phyloP scores from a whole-genome alignment of 2,888 invertebrate species.

The Nezara viridula region DNA sequence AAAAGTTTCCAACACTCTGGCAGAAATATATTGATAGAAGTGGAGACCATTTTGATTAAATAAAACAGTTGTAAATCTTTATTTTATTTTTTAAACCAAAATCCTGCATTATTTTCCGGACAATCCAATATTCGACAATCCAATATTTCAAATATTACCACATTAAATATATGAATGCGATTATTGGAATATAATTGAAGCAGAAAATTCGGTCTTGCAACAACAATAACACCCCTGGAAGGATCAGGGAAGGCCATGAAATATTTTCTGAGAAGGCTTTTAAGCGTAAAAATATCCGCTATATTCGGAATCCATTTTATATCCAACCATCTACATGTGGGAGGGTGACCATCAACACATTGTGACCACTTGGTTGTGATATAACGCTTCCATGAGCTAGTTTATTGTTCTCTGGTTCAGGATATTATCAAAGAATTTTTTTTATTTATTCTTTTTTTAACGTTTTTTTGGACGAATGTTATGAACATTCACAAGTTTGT shows the following conservation, averaged over 20 bases:
- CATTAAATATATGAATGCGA: not conserved
- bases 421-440: not conserved
- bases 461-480: too few relatives aligned
- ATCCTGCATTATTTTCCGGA: too few relatives aligned
- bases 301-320: constrained; percentile 18
- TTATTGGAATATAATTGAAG: not conserved
- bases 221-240: not conserved
- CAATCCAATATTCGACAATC: too few relatives aligned
- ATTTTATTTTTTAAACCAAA: too few relatives aligned
- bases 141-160: too few relatives aligned
- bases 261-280: not conserved
- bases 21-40: too few relatives aligned
- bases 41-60: too few relatives aligned
- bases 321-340: not conserved
- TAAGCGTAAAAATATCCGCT: constrained; percentile 26
- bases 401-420: not conserved
- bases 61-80: too few relatives aligned
- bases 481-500: too few relatives aligned
- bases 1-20: too few relatives aligned
- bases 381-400: not conserved
- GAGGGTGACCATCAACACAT: not conserved
- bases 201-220: not conserved
- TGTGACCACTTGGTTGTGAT: not conserved
- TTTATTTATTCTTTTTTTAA: too few relatives aligned
- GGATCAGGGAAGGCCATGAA: not conserved